Evolutionary conservation across 1,140 invertebrate genomes (phyloP).

Genomic region (Apis dorsata): DNA sequence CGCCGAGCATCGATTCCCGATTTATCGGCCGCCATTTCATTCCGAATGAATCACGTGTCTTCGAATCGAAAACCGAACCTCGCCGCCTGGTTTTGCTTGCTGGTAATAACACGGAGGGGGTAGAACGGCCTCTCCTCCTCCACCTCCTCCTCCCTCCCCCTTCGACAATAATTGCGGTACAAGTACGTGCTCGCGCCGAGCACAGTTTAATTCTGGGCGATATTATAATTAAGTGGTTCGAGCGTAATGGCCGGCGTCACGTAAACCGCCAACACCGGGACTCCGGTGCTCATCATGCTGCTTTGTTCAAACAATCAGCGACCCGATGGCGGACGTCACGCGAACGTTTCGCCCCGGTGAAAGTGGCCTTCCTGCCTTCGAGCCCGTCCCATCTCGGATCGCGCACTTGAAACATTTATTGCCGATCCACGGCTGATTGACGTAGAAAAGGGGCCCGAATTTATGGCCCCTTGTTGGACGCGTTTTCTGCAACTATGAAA

Average conservation of each 20-base stretch:
- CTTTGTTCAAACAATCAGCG: slow-evolving; percentile 78
- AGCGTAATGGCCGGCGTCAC: slow-evolving; percentile 79
- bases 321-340: slow-evolving; percentile 78
- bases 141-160: neutral
- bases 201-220: slow-evolving; percentile 79
- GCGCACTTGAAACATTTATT: slow-evolving; percentile 30
- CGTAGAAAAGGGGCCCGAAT: neutral
- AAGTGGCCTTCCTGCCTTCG: slow-evolving; percentile 50
- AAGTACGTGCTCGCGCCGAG: slow-evolving; percentile 78
- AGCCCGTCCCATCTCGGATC: slow-evolving; percentile 38
- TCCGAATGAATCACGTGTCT: slow-evolving; percentile 42
- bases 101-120: slow-evolving; percentile 70
- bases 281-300: slow-evolving; percentile 73
- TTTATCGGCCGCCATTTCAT: slow-evolving; percentile 33
- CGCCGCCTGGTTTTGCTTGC: slow-evolving; percentile 58
- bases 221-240: slow-evolving; percentile 81
- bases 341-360: slow-evolving; percentile 65
- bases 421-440: neutral
- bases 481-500: neutral
- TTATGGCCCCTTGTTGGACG: neutral
- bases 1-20: slow-evolving; percentile 35
- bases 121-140: too few species aligned
- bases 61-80: slow-evolving; percentile 51
- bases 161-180: slow-evolving; percentile 76
- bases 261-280: slow-evolving; percentile 74